Evolutionary conservation across 2,797 vertebrate genomes (phyloP), one percentile per base, ranked within the genome.

Genomic region (Brotula barbata): DNA sequence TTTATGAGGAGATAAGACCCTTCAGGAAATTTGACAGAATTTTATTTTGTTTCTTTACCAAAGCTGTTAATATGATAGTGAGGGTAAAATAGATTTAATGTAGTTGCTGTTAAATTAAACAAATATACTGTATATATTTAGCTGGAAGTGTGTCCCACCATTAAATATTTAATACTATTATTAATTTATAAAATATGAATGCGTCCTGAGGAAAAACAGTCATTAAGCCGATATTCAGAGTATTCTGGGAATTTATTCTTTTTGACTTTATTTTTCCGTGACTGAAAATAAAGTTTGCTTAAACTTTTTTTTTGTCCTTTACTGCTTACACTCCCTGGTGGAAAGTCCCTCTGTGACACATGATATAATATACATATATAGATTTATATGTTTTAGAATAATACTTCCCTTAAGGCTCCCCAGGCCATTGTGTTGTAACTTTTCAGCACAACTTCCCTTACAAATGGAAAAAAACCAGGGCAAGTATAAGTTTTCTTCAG

Each of bases 201-300:
- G 49, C 49, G 54, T 71, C 31, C 4, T 25, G 37, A 41, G 25
- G 42, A 42, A 15, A 33, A 52, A 46, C 57, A 44, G 16, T 20
- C 21, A 64, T 36, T 6, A 54, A 61, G 5, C 64, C 19, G 36
- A 21, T 66, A 64, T 67, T 77, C 17, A 61, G 43, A 82, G 54
- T 69, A 71, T 79, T 82, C 56, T 71, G 37, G 43, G 72, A 56
- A 45, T 49, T 71, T 64, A 51, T 71, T 76, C n/a, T 73, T 78
- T 83, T 77, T 72, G 54, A 82, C 64, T 16, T 33, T 64, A 68
- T 66, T 82, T 76, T 39, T 77, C 28, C 42, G 66, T 56, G 67
- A 42, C 64, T 84, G 64, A 59, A 58, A 87, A 86, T 86, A 87
- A 88, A 85, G 54, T 67, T 64, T 73, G 33, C 54, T 71, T 53